phyloP scores from a whole-genome alignment of 2,113 vertebrate genomes.

The Crotophaga sulcirostris region DNA sequence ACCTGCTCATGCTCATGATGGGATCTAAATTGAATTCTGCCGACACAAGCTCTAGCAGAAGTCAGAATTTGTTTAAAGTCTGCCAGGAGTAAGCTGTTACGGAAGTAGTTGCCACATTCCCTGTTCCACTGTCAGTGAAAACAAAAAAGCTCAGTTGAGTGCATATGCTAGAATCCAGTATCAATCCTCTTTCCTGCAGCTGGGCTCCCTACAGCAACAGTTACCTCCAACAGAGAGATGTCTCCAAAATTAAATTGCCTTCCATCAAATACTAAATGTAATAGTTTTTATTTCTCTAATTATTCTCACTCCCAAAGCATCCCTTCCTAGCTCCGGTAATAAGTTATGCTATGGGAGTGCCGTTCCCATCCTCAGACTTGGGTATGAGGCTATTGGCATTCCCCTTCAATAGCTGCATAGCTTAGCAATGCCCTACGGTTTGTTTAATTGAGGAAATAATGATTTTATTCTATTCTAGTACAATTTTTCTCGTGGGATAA shows the following conservation, averaged over 20 bases:
- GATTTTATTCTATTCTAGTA: neutral
- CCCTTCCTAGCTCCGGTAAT: neutral
- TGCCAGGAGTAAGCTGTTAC: constrained; percentile 9
- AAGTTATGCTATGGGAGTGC: neutral
- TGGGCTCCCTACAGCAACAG: neutral
- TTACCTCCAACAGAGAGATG: neutral
- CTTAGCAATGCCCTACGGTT: neutral
- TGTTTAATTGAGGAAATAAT: neutral
- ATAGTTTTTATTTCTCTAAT: neutral
- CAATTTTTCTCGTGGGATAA: neutral
- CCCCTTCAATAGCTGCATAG: neutral
- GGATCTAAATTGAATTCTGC: constrained; percentile 54
- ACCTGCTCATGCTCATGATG: constrained; percentile 31
- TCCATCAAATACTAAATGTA: neutral
- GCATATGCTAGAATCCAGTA: neutral
- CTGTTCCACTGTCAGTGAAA: neutral
- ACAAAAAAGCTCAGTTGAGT: neutral
- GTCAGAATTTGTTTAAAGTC: neutral
- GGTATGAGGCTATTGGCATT: neutral
- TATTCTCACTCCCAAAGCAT: neutral
- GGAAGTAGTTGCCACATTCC: neutral
- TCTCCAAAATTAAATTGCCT: constrained; percentile 24
- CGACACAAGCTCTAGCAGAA: constrained; percentile 1
- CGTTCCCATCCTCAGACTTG: neutral
- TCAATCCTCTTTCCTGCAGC: neutral